Conservation (phyloP, 1,140 invertebrate genomes). For the Oedothorax gibbosus region DNA sequence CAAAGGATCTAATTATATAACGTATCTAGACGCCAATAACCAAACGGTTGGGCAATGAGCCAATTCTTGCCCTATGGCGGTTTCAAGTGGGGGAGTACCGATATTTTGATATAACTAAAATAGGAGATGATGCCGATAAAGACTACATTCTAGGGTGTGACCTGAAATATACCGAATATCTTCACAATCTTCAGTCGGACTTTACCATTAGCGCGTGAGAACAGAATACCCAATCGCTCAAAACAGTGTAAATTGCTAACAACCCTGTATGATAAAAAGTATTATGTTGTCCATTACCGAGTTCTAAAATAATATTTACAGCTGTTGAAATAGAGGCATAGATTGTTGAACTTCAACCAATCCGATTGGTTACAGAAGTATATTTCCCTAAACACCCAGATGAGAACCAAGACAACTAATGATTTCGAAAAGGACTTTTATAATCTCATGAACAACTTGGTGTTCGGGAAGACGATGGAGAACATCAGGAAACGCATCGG, state of each 20-base stretch:
- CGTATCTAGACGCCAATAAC: no score
- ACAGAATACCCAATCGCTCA: conserved; percentile 54
- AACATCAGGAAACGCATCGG: conserved; percentile 69
- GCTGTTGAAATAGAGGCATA: conserved; percentile 70
- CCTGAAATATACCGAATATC: conserved; percentile 63
- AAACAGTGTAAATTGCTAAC: conserved; percentile 46
- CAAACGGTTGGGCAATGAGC: no score
- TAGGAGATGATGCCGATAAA: conserved; percentile 60
- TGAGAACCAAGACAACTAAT: conserved; percentile 66
- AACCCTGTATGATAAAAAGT: conserved; percentile 60
- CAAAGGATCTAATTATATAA: no score
- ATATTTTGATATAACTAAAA: conserved; percentile 18
- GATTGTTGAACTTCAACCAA: conserved; percentile 71
- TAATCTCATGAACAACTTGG: conserved; percentile 69
- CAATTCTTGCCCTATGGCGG: conserved; percentile 44
- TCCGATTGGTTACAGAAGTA: conserved; percentile 69
- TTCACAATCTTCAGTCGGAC: conserved; percentile 66
- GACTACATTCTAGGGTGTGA: conserved; percentile 61
- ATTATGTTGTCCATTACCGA: conserved; percentile 71
- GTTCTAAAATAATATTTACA: conserved; percentile 71
- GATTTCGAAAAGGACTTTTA: conserved; percentile 70
- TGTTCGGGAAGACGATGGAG: conserved; percentile 70
- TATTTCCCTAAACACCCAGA: conserved; percentile 60
- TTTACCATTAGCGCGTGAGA: conserved; percentile 68
- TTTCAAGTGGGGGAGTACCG: conserved; percentile 54